phyloP scores from a whole-genome alignment of 2,113 vertebrate species.

The Heptranchias perlo region DNA sequence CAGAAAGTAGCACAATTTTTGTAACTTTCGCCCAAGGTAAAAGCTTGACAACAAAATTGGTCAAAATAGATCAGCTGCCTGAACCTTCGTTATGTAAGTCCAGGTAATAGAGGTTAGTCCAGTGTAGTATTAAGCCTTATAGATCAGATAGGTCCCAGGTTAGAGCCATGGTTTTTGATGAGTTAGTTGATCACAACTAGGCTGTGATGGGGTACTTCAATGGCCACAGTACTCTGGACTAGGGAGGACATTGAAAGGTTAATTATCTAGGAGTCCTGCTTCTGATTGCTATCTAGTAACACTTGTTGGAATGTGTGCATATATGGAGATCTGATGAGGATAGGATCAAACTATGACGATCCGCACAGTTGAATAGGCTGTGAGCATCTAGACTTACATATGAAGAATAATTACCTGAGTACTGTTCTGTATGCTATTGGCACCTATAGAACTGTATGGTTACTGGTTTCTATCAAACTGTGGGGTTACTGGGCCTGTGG shows the following conservation, averaged over 20 bases:
- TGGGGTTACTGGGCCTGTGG: not conserved
- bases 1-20: not conserved
- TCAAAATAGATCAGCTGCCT: not conserved
- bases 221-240: not conserved
- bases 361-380: not conserved
- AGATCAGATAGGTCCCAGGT: not conserved
- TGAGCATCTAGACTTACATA: not conserved
- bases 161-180: not conserved
- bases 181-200: not conserved
- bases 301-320: not conserved
- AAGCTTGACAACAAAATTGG: not conserved
- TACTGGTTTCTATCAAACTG: too few species aligned
- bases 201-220: not conserved
- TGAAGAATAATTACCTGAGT: not conserved
- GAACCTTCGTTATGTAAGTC: not conserved
- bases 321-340: not conserved
- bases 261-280: not conserved
- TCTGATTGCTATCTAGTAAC: not conserved
- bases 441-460: not conserved
- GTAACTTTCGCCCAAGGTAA: not conserved
- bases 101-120: too few species aligned
- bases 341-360: not conserved
- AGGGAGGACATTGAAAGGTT: not conserved
- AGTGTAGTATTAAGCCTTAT: not conserved
- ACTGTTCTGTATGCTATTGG: not conserved